A percentile compares a stretch with the other conserved stretches of the same genome.
Conservation (phyloP, 2,888 invertebrate genomes). For the Caradrina kadenii region DNA sequence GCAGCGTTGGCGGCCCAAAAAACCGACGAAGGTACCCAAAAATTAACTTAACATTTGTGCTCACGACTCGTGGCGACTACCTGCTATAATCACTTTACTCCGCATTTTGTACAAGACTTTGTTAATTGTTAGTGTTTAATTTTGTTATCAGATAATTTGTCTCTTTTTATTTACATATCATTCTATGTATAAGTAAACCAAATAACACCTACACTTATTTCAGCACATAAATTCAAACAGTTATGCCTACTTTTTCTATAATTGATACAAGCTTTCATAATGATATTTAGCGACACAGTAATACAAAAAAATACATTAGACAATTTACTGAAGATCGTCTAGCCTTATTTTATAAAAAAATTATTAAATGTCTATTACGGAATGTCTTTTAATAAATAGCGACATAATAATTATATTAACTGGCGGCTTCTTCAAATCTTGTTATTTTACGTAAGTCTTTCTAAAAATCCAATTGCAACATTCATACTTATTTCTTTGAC, state of each 20-base stretch:
- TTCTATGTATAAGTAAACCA: too few relatives aligned
- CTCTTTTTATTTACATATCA: neutral
- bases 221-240: neutral
- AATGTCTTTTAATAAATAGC: constrained; percentile 20
- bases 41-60: too few relatives aligned
- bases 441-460: too few relatives aligned
- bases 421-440: neutral
- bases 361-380: constrained; percentile 21
- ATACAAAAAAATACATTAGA: neutral
- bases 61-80: too few relatives aligned
- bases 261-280: neutral
- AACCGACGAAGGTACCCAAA: too few relatives aligned
- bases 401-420: neutral
- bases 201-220: neutral
- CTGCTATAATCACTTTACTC: too few relatives aligned
- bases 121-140: too few relatives aligned
- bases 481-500: neutral
- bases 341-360: neutral
- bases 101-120: too few relatives aligned
- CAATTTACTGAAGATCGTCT: neutral
- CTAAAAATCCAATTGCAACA: neutral
- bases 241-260: neutral
- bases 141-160: neutral
- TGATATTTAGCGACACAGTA: too few relatives aligned
- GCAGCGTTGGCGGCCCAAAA: too few relatives aligned